Percentiles rank a stretch among this genome's conserved stretches.
Conservation (phyloP, 2,888 invertebrate genomes). For the Chrysodeixis includens region DNA sequence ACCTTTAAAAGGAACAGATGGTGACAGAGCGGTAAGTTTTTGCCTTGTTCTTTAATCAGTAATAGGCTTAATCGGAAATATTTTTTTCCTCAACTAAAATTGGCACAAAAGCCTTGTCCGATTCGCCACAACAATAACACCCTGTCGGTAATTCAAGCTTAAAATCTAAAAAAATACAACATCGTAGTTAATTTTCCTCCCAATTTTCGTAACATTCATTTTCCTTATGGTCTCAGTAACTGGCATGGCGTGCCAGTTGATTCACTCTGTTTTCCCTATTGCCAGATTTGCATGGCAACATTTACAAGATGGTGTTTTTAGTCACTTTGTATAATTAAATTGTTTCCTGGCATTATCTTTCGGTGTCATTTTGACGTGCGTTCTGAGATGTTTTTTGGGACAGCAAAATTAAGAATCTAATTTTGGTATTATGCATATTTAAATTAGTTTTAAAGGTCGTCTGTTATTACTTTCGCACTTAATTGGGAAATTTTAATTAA, state of each 20-base stretch:
- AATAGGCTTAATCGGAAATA: too few relatives aligned
- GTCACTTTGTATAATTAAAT: slow-evolving; percentile 48
- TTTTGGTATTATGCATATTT: not conserved
- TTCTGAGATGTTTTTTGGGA: slow-evolving; percentile 11
- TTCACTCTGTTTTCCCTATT: slow-evolving; percentile 28
- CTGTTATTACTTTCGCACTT: not conserved
- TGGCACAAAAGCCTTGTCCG: not conserved
- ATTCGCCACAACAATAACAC: slow-evolving; percentile 17
- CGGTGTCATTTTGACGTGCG: slow-evolving; percentile 16
- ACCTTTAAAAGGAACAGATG: too few relatives aligned
- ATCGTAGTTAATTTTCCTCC: not conserved
- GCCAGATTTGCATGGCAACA: slow-evolving; percentile 51
- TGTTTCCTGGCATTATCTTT: slow-evolving; percentile 40
- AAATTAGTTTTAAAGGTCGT: not conserved
- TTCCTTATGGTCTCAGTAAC: slow-evolving; percentile 40
- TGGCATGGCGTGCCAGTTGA: slow-evolving; percentile 33
- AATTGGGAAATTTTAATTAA: slow-evolving; percentile 3
- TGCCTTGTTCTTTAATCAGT: too few relatives aligned
- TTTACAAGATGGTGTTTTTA: slow-evolving; percentile 39
- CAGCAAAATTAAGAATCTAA: not conserved
- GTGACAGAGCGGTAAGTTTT: too few relatives aligned
- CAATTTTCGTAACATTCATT: slow-evolving; percentile 37
- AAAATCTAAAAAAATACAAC: not conserved
- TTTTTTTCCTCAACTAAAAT: not conserved
- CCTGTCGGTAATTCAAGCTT: slow-evolving; percentile 24